Evolutionary conservation across 2,113 vertebrate species (phyloP).

Genomic region (Cyanoderma ruficeps): DNA sequence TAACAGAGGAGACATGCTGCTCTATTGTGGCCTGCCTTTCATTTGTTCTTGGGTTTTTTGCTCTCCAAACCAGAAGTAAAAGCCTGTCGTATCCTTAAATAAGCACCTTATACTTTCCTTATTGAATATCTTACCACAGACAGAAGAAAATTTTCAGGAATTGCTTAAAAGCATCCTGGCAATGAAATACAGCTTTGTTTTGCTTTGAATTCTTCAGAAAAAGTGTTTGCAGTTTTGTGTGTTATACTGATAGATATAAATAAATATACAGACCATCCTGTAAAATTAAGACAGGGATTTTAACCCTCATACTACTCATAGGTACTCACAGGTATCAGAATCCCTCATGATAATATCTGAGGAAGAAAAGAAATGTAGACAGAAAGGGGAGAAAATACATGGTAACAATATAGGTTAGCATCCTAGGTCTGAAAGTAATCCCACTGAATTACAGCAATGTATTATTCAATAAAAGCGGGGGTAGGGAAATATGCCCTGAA

Average conservation of each 20-base stretch:
- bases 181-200: conserved; percentile 21
- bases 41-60: not conserved
- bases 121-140: not conserved
- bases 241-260: not conserved
- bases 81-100: not conserved
- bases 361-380: not conserved
- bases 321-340: not conserved
- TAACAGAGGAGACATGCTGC: not conserved
- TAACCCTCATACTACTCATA: not conserved
- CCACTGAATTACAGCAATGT: not conserved
- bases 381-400: not conserved
- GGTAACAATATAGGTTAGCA: not conserved
- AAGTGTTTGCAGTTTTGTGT: not conserved
- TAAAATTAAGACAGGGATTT: not conserved
- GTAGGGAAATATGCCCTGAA: not conserved
- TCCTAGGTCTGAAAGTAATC: not conserved
- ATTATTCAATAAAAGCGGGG: not conserved
- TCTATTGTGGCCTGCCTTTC: conserved; percentile 1
- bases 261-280: not conserved
- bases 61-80: conserved; percentile 30
- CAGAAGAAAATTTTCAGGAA: not conserved
- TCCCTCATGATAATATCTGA: not conserved
- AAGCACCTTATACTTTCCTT: not conserved
- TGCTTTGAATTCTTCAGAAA: not conserved
- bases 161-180: conserved; percentile 30